Percentiles rank a stretch among this genome's conserved stretches.
phyloP scores from a whole-genome alignment of 2,888 invertebrate species.

The Nymphalis urticae region DNA sequence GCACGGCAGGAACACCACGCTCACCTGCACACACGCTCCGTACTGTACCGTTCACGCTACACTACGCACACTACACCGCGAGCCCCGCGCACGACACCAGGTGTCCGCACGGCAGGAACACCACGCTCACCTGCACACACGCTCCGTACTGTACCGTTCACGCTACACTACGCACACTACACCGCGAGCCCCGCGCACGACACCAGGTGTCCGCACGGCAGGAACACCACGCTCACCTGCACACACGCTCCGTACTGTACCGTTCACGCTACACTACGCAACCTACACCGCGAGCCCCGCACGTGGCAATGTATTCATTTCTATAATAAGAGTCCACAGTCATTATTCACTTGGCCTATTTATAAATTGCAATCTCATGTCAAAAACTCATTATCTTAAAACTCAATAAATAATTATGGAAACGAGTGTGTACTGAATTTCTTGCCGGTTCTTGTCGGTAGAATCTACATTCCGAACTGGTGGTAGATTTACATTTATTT shows the following conservation, averaged over 20 bases:
- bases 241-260: conserved; percentile 4
- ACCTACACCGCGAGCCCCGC: not conserved
- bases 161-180: not conserved
- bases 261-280: not conserved
- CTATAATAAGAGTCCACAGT: too few species aligned
- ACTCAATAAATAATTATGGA: too few species aligned
- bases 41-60: not conserved
- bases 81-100: not conserved
- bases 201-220: conserved; percentile 6
- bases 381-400: too few species aligned
- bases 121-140: conserved; percentile 7
- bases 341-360: too few species aligned
- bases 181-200: not conserved
- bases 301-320: too few species aligned
- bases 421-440: too few species aligned
- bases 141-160: conserved; percentile 1
- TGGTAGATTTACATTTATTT: too few species aligned
- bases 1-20: conserved; percentile 8
- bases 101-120: conserved; percentile 7
- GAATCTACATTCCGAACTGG: too few species aligned
- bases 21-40: conserved; percentile 6
- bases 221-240: conserved; percentile 7
- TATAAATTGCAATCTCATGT: too few species aligned
- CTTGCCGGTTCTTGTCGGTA: too few species aligned
- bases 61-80: not conserved